Evolutionary conservation across 1,140 invertebrate species (phyloP), one percentile per base, ranked within the genome.

Genomic region (Zophobas atratus): DNA sequence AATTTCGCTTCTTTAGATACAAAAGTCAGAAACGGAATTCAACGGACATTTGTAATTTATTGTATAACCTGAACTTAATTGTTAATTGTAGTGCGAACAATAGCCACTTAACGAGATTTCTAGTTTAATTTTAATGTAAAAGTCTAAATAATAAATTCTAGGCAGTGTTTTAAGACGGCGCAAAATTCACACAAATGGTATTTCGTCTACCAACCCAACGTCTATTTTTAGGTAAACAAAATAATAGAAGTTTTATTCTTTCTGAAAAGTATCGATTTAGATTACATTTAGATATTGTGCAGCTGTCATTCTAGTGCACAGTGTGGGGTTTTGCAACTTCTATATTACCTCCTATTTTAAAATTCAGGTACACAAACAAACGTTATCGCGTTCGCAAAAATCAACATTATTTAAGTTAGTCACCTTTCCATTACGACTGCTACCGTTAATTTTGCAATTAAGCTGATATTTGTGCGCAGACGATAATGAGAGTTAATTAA

Each of bases 221-320:
- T 41, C 60, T 43, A 67, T 43, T 67, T 67, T 67, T 67, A 67
- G 60, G 60, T 67, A 67, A 67, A 67, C n/a, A 67, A 67, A 67
- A 41, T 39, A 67, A 41, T 41, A 67, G 32, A 67, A 63, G 35
- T n/a, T 63, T 63, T 63, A 38, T 36, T 63, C 36, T 38, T 63
- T 39, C 6, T 32, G 36, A 63, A 63, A 63, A 63, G 8, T 39
- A 63, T 36, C 1, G 4, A n/a, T 51, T 51, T 5, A 2, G 2
- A 51, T 4, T 36, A 2, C 4, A n/a, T 51, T 51, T 5, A 2
- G 2, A 51, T 4, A 5, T 4, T 51, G 57, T 63, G 57, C 57
- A 63, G 6, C 57, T 63, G 57, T n/a, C 57, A 63, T 8, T 51
- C 49, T 8, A 63, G 39, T 63, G 39, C 8, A 63, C 34, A 20